phyloP scores from a whole-genome alignment of 2,113 vertebrate species.

The Sylvia atricapilla region DNA sequence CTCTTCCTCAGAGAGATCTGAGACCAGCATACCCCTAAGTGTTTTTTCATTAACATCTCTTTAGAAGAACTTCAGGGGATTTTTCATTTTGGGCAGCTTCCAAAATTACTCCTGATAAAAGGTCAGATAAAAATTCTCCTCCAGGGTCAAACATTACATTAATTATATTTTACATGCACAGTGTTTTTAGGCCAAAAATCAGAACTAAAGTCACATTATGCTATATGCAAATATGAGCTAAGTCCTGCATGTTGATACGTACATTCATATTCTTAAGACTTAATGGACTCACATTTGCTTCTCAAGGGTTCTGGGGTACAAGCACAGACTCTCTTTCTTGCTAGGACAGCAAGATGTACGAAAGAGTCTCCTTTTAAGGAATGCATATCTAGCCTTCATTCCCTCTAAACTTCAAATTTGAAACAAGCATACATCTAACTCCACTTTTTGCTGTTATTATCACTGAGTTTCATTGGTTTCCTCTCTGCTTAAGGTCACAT shows the following conservation, averaged over 20 bases:
- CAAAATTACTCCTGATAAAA: constrained; percentile 45
- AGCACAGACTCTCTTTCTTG: neutral
- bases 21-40: neutral
- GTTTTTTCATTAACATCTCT: constrained; percentile 51
- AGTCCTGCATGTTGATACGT: neutral
- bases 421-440: neutral
- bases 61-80: constrained; percentile 47
- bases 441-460: neutral
- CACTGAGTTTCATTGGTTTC: neutral
- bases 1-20: neutral
- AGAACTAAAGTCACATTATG: constrained; percentile 7
- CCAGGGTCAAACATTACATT: constrained; percentile 38
- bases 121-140: constrained; percentile 51
- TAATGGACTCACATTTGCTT: neutral
- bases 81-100: constrained; percentile 36
- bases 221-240: neutral
- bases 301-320: neutral
- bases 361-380: neutral
- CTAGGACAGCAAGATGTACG: neutral
- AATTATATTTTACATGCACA: constrained; percentile 55
- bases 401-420: neutral
- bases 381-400: neutral
- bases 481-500: neutral
- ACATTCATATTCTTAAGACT: neutral
- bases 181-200: constrained; percentile 30